Evolutionary conservation across 2,888 invertebrate species (phyloP).

Genomic region (Chesias legatella): DNA sequence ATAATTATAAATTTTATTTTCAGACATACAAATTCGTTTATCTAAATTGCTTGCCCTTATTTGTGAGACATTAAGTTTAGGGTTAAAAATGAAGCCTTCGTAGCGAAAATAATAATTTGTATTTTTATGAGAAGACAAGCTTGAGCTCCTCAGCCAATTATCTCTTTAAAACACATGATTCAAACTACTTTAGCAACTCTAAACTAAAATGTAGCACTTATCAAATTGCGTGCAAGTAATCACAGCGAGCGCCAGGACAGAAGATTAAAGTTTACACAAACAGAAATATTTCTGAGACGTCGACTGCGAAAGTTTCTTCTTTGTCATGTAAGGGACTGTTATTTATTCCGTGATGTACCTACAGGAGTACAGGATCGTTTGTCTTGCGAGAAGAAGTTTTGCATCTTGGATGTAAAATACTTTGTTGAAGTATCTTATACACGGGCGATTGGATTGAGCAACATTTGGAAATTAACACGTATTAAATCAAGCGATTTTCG

Average conservation of each 20-base stretch:
- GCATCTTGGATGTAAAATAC: slow-evolving; percentile 53
- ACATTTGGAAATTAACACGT: too few species aligned
- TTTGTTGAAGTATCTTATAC: slow-evolving; percentile 31
- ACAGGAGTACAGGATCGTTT: slow-evolving; percentile 61
- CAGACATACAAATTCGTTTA: too few species aligned
- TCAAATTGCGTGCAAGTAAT: slow-evolving; percentile 27
- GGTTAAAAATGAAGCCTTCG: too few species aligned
- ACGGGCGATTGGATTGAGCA: too few species aligned
- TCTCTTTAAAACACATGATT: neutral
- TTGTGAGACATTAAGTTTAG: too few species aligned
- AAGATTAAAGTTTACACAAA: slow-evolving; percentile 52
- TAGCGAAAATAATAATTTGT: neutral
- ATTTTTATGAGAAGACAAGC: neutral
- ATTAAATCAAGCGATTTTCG: too few species aligned
- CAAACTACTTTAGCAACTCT: neutral
- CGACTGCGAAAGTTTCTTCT: slow-evolving; percentile 63
- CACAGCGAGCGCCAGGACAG: slow-evolving; percentile 28
- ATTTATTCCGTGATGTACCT: slow-evolving; percentile 30
- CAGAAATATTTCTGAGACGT: slow-evolving; percentile 64
- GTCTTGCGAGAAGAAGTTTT: slow-evolving; percentile 52
- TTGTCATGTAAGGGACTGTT: slow-evolving; percentile 57
- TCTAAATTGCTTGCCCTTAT: too few species aligned
- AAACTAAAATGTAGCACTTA: slow-evolving; percentile 17
- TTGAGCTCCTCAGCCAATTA: too few species aligned
- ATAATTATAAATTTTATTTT: too few species aligned